Evolutionary conservation across 2,113 vertebrate genomes (phyloP).

Genomic region (cattle (Bos taurus)): DNA sequence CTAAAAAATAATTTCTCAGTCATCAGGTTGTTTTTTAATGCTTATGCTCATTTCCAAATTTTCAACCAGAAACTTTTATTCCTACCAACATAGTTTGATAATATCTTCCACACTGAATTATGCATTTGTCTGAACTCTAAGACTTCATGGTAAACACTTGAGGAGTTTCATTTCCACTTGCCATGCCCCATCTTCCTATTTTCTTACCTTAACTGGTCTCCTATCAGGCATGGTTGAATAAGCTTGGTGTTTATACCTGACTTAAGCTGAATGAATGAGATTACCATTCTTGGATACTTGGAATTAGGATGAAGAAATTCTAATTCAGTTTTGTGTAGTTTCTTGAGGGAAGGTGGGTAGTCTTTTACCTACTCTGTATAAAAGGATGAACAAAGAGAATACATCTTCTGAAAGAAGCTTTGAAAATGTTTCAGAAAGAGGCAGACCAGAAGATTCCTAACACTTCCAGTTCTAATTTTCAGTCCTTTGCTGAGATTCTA

Average conservation of each 20-base stretch:
- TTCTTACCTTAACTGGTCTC: background rate
- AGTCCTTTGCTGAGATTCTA: background rate
- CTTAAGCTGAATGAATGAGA: background rate
- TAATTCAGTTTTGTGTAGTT: background rate
- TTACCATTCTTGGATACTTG: background rate
- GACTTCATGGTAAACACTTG: background rate
- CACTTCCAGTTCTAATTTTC: background rate
- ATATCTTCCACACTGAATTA: background rate
- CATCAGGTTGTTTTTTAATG: background rate
- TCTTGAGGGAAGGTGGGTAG: background rate
- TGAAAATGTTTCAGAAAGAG: background rate
- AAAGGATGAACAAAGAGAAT: background rate
- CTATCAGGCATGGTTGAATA: background rate
- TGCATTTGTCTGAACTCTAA: background rate
- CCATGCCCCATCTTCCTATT: background rate
- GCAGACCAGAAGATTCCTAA: background rate
- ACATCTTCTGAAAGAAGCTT: background rate
- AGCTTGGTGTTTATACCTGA: background rate
- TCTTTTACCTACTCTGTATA: background rate
- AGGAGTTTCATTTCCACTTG: background rate
- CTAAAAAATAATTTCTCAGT: background rate
- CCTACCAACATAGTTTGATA: background rate
- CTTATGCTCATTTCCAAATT: background rate
- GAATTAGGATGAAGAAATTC: background rate
- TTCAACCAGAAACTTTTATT: background rate